A percentile compares a stretch with the other conserved stretches of the same genome.
phyloP scores from a whole-genome alignment of 2,797 vertebrate species.

The Dryobates pubescens region DNA sequence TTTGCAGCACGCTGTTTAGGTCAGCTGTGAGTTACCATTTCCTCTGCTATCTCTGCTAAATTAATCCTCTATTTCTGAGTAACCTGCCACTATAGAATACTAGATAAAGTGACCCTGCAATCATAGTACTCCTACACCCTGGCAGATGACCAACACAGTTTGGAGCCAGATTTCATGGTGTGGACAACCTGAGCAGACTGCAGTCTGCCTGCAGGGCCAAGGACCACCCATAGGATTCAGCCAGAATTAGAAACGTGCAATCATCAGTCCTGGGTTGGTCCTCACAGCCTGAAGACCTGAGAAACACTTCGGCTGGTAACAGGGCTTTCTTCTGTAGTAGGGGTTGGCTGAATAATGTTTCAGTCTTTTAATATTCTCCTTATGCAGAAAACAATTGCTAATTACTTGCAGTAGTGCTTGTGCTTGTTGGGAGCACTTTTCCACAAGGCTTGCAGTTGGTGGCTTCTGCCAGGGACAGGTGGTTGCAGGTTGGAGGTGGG shows the following conservation, averaged over 20 bases:
- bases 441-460: background rate
- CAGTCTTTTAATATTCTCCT: background rate
- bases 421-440: background rate
- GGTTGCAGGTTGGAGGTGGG: background rate
- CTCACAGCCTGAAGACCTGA: background rate
- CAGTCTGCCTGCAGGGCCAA: background rate
- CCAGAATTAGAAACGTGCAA: background rate
- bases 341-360: background rate
- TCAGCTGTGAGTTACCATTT: background rate
- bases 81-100: background rate
- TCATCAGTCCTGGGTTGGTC: accelerated
- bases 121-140: background rate
- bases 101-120: background rate
- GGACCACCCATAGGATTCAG: background rate
- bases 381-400: background rate
- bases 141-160: accelerated
- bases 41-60: background rate
- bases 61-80: background rate
- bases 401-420: background rate
- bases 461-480: background rate
- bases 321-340: background rate
- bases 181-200: background rate
- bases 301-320: background rate
- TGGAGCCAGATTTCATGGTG: background rate
- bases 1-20: background rate